These are phyloP conservation scores for Ceratosolen solmsi DNA, from an alignment of 1,140 invertebrate genomes.

Conservation along the genomic window DNA sequence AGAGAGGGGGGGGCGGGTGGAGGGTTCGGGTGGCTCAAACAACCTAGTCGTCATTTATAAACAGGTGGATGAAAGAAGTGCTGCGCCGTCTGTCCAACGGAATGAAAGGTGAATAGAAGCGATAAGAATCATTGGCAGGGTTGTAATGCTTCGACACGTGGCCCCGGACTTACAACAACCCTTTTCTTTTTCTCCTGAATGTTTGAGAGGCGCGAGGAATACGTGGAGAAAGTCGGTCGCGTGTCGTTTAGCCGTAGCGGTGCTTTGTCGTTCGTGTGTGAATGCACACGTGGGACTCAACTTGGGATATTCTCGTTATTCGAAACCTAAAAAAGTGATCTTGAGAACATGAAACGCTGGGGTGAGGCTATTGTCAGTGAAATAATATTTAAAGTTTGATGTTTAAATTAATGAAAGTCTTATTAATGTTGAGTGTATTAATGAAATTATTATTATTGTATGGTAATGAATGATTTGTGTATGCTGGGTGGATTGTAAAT, in stretches of 20 bases:
- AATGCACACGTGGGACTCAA: background rate
- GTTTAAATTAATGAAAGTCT: too few species aligned
- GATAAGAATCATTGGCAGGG: slow-evolving; percentile 44
- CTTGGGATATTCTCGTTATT: background rate
- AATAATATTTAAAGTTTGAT: too few species aligned
- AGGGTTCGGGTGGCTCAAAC: background rate
- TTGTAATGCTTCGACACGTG: slow-evolving; percentile 57
- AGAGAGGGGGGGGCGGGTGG: too few species aligned
- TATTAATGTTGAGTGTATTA: background rate
- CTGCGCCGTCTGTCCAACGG: background rate
- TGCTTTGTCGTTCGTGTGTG: background rate
- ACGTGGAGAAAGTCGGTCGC: slow-evolving; percentile 63
- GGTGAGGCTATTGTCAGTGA: too few species aligned
- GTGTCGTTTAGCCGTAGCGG: slow-evolving; percentile 56
- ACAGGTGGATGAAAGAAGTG: slow-evolving; percentile 49
- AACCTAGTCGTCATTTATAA: slow-evolving; percentile 45
- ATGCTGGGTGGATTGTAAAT: too few species aligned
- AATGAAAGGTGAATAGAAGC: slow-evolving; percentile 40
- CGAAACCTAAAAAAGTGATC: background rate
- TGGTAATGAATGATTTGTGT: background rate
- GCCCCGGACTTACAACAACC: slow-evolving; percentile 34
- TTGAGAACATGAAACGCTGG: background rate
- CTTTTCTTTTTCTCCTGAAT: slow-evolving; percentile 47
- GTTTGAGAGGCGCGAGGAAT: slow-evolving; percentile 56
- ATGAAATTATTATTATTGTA: background rate